phyloP scores from a whole-genome alignment of 2,113 vertebrate genomes.

The Epinephelus lanceolatus region DNA sequence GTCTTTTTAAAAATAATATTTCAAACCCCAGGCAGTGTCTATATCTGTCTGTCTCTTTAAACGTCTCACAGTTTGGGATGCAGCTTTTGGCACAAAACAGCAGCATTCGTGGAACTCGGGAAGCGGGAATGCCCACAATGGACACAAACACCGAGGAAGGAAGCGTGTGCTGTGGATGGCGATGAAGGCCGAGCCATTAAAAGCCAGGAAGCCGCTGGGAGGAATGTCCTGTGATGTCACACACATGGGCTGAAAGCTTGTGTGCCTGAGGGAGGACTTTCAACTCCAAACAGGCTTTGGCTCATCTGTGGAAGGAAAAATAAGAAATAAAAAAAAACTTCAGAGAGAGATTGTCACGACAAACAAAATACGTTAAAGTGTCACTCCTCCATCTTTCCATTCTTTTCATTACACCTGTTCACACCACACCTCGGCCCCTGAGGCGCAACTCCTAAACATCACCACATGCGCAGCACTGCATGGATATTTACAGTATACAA shows the following conservation, averaged over 20 bases:
- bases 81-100: constrained; percentile 21
- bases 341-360: constrained; percentile 5
- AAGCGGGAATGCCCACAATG: constrained; percentile 45
- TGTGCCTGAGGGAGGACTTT: constrained; percentile 3
- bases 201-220: constrained; percentile 68
- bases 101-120: constrained; percentile 59
- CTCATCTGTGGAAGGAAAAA: constrained; percentile 3
- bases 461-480: background rate
- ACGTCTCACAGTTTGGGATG: constrained; percentile 9
- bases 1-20: background rate
- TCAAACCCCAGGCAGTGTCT: background rate
- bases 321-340: background rate
- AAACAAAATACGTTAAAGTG: background rate
- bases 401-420: constrained; percentile 22
- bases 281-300: constrained; percentile 23
- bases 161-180: constrained; percentile 59
- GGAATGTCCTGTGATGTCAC: constrained; percentile 65
- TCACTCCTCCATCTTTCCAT: background rate
- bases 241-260: constrained; percentile 25
- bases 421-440: constrained; percentile 8
- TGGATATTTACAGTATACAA: constrained; percentile 2
- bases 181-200: constrained; percentile 66
- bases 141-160: constrained; percentile 59
- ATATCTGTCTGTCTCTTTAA: constrained; percentile 23
- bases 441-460: constrained; percentile 10